phyloP scores from a whole-genome alignment of 2,797 vertebrate species.

The Enteromius paludinosus region DNA sequence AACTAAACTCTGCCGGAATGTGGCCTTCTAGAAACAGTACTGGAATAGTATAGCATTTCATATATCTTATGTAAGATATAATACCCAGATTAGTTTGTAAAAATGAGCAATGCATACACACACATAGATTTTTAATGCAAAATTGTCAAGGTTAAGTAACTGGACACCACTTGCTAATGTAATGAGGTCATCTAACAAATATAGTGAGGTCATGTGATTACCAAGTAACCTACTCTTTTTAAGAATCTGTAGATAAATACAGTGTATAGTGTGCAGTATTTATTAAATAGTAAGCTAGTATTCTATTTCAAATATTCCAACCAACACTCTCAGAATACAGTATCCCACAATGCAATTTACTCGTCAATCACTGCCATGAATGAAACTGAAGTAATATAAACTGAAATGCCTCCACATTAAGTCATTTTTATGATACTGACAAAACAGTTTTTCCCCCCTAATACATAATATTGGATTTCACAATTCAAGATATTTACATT shows the following conservation, averaged over 20 bases:
- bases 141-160: not conserved
- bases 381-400: not conserved
- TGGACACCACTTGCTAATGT: not conserved
- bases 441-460: not conserved
- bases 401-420: not conserved
- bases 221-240: not conserved
- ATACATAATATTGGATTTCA: not conserved
- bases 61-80: not conserved
- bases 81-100: not conserved
- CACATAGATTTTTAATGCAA: constrained; percentile 4
- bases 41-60: not conserved
- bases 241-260: not conserved
- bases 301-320: not conserved
- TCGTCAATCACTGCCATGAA: not conserved
- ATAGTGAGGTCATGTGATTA: not conserved
- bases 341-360: not conserved
- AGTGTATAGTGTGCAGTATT: not conserved
- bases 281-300: not conserved
- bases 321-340: not conserved
- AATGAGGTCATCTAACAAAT: not conserved
- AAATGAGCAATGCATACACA: not conserved
- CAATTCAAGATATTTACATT: not conserved
- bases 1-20: not conserved
- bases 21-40: not conserved
- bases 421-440: not conserved